Evolutionary conservation across 2,888 invertebrate species (phyloP), one percentile per base, ranked within the genome.

Genomic region (Pollenia angustigena): DNA sequence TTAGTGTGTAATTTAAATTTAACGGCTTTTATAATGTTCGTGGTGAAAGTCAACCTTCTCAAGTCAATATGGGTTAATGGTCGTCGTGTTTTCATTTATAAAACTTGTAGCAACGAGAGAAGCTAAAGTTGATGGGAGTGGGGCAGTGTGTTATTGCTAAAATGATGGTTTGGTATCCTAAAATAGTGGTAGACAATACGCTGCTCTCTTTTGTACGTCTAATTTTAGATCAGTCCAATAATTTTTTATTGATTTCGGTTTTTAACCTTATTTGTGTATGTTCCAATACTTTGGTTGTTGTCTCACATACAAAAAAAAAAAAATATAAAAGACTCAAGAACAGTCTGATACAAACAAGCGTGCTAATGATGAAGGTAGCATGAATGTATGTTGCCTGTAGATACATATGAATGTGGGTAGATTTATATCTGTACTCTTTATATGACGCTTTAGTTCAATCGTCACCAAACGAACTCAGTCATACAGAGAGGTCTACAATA

Each of bases 161-260:
- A 48, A 40, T 58, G 42, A 12, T 50, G 52, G 23, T 44, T 44
- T 42, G n/a, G 11, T 23, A 42, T 32, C 16, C 16, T 52, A 75
- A 52, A 69, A 42, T 32, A 50, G 11, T 48, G 44, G 11, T 11
- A 75, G 68, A 82, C 75, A 69, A 68, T 54, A 76, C 23, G 80
- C 48, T 71, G 44, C 72, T 81, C 81, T 81, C 84, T 81, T 83
- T 60, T 72, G 86, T 78, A 68, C 58, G 56, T 91, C 92, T 92
- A 92, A 92, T 92, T 92, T 92, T 92, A 92, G 92, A 91, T 90
- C 90, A 91, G 91, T 90, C 89, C 90, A 91, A 92, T 91, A 91
- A 90, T 90, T 76, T 85, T 85, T 86, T 89, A 89, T 92, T 91
- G 92, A 92, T 92, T 92, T 91, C 90, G 69, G 90, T 90, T 90